phyloP scores from a whole-genome alignment of 2,888 invertebrate species.

The Synanthedon andrenaeformis region DNA sequence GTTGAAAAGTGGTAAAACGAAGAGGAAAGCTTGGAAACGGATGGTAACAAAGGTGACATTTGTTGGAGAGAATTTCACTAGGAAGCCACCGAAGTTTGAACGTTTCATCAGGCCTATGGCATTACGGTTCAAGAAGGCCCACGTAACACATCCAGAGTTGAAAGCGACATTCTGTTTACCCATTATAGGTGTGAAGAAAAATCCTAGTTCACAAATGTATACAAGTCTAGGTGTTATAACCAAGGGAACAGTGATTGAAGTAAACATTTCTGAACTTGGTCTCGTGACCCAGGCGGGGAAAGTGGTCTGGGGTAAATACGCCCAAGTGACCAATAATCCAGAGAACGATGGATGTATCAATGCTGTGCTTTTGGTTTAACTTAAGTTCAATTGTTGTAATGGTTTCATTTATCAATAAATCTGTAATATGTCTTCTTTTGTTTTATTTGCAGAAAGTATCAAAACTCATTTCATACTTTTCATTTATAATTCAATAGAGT shows the following conservation, averaged over 20 bases:
- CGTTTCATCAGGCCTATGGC: slow-evolving; percentile 99
- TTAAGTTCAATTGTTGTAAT: neutral
- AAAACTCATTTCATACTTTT: too few relatives aligned
- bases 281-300: slow-evolving; percentile 98
- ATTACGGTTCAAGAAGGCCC: slow-evolving; percentile 94
- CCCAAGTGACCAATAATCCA: slow-evolving; percentile 99
- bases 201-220: slow-evolving; percentile 97
- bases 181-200: slow-evolving; percentile 99
- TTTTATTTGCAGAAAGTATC: too few relatives aligned
- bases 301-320: slow-evolving; percentile 99
- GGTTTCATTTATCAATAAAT: slow-evolving; percentile 8
- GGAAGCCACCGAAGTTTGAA: slow-evolving; percentile 99
- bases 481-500: too few relatives aligned
- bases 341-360: slow-evolving; percentile 99
- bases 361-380: slow-evolving; percentile 94
- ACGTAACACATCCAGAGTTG: slow-evolving; percentile 98
- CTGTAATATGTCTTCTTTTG: slow-evolving; percentile 10
- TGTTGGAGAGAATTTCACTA: slow-evolving; percentile 97
- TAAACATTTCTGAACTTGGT: slow-evolving; percentile 98
- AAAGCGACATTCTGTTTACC: slow-evolving; percentile 98
- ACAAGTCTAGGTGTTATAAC: slow-evolving; percentile 98
- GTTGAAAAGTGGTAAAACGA: slow-evolving; percentile 90
- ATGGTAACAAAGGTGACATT: slow-evolving; percentile 99
- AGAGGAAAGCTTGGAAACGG: slow-evolving; percentile 97
- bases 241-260: slow-evolving; percentile 97